Evolutionary conservation across 1,140 invertebrate genomes (phyloP), one percentile per base, ranked within the genome.

Genomic region (Apis cerana): DNA sequence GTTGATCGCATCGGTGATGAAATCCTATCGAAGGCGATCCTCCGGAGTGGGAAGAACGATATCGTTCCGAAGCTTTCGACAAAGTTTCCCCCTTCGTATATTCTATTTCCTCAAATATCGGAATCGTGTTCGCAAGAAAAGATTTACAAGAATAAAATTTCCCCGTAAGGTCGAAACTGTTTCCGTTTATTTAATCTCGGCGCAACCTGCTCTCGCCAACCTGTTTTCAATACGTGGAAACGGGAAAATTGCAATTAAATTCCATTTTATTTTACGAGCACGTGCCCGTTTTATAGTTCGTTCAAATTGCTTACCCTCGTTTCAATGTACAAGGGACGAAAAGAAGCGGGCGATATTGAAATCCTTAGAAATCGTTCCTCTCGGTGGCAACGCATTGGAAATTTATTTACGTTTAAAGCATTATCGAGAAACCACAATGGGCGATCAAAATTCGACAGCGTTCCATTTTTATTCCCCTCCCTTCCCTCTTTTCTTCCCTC

Each of bases 211-310:
- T 27, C 27, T 27, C 33, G 33, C 33, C 33, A 33, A 7, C 33
- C 33, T 50, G 23, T 54, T 52, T 50, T 21, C 61, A 10, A 54
- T 65, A 54, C 21, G 23, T 19, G 17, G n/a, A 17, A 75, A 75
- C n/a, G 59, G 50, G 33, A n/a, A 33, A 13, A 11, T 10, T 19
- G 48, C 23, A 64, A 76, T 76, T 76, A 62, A 76, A 76, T 76
- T 75, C 21, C 48, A 50, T 5, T 58, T 27, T 12, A n/a, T n/a
- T 72, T 27, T 52, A n/a, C 9, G 15, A 23, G 13, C 2, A 23
- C 23, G 61, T 19, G 11, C 33, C 33, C 33, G 33, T 43, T 43
- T 43, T 12, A 65, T 48, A 54, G 65, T 27, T 52, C 59, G 59
- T 50, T 62, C n/a, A 75, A 62, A 64, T 52, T 74, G n/a, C 56